Evolutionary conservation across 2,797 vertebrate genomes (phyloP).

Genomic region (Enteromius radiatus): DNA sequence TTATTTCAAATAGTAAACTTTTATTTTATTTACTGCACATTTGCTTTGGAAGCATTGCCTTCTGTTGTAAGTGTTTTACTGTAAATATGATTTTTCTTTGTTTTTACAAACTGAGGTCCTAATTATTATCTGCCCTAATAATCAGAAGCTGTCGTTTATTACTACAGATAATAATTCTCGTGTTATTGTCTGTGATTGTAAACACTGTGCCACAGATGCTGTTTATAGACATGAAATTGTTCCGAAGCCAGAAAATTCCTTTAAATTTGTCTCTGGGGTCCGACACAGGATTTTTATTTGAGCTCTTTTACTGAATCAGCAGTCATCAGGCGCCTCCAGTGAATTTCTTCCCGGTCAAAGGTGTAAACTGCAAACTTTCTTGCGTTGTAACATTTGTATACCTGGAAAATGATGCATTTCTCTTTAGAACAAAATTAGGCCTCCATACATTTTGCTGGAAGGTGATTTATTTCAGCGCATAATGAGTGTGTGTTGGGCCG

Average conservation of each 20-base stretch:
- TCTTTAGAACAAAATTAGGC: slow-evolving; percentile 39
- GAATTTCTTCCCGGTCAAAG: slow-evolving; percentile 23
- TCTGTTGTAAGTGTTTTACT: neutral
- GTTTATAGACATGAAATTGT: neutral
- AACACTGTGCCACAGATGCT: neutral
- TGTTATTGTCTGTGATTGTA: neutral
- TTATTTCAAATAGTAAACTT: neutral
- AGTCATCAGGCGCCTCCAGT: neutral
- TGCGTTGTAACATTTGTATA: slow-evolving; percentile 11
- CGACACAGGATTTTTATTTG: neutral
- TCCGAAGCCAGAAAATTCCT: neutral
- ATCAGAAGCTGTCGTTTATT: neutral
- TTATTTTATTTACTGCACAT: neutral
- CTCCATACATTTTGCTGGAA: slow-evolving; percentile 23
- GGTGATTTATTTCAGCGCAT: slow-evolving; percentile 50
- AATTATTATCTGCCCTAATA: neutral
- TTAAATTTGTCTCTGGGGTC: neutral
- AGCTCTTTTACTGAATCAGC: slow-evolving; percentile 11
- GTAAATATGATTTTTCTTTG: neutral
- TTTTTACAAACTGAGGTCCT: neutral
- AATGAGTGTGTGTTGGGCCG: slow-evolving; percentile 44
- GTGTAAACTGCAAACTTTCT: neutral
- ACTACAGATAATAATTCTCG: neutral
- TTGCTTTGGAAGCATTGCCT: neutral
- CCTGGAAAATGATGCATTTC: neutral